Conservation (phyloP, 2,888 invertebrate genomes). For the Euphydryas editha region DNA sequence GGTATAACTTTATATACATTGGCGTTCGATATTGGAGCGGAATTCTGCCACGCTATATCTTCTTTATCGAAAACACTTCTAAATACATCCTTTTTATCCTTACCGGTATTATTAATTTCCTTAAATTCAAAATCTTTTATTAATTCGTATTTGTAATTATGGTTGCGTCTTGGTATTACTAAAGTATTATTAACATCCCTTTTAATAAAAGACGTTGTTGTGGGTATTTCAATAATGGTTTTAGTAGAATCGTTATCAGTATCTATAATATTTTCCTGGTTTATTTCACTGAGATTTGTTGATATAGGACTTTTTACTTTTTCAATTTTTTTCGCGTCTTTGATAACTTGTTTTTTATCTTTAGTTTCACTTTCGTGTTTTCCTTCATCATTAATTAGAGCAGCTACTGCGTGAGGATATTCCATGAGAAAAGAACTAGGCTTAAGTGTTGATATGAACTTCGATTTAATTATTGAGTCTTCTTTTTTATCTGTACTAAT, state of each 20-base stretch:
- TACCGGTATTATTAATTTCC: constrained; percentile 42
- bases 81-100: constrained; percentile 50
- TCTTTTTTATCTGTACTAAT: constrained; percentile 39
- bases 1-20: constrained; percentile 60
- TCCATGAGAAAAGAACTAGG: constrained; percentile 59
- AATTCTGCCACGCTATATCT: constrained; percentile 60
- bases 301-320: neutral
- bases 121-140: constrained; percentile 53
- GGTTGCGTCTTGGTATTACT: constrained; percentile 53
- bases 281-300: neutral
- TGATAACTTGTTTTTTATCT: constrained; percentile 10
- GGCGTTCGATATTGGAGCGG: constrained; percentile 49
- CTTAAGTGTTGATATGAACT: constrained; percentile 52
- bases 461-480: constrained; percentile 46
- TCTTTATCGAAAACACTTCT: constrained; percentile 59
- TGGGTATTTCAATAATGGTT: neutral
- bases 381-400: constrained; percentile 51
- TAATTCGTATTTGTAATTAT: constrained; percentile 54
- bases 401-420: constrained; percentile 65
- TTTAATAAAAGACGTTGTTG: neutral
- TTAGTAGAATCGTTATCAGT: constrained; percentile 34
- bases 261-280: constrained; percentile 16
- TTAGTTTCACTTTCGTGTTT: neutral
- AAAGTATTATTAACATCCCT: constrained; percentile 25
- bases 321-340: neutral